Evolutionary conservation across 2,113 vertebrate species (phyloP), one percentile per base, ranked within the genome.

Genomic region (Pseudorhombus dupliciocellatus): DNA sequence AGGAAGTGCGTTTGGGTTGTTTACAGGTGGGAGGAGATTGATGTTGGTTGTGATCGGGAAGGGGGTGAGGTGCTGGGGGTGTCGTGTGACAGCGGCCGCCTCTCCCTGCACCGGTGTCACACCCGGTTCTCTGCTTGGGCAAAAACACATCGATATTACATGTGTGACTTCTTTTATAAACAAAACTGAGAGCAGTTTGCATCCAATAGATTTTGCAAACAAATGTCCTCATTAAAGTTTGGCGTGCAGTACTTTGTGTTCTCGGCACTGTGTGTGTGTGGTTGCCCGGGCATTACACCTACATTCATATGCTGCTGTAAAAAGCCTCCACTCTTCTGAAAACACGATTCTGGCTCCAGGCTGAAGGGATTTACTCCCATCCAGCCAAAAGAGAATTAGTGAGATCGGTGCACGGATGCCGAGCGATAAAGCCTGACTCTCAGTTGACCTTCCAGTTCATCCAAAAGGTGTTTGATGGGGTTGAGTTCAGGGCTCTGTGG

Each of bases 11-110:
- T 31, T 20, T 74, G 34, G 69, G 57, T 10, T 20, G n/a, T 64
- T 24, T 61, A 50, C 40, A 80, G 71, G 56, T 73, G 61, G 73
- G 79, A 31, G 77, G 68, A 26, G 55, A 51, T 18, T 20, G 25
- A n/a, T 26, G 26, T 25, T 16, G 10, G 15, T 14, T 21, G 21
- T 21, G 61, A 6, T 16, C 28, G 53, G 21, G 20, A 18, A 44
- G 37, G 25, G 22, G 7, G 46, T 20, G 0, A 7, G 30, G 26
- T 4, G 0, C 8, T 20, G 34, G 30, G 15, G 37, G 11, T 28
- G 10, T 44, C 55, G 56, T 44, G 42, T 70, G 58, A 69, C 25
- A 73, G 51, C 61, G 56, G 72, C 70, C 37, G 64, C 65, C 71
- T 66, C 52, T 55, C 62, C 28, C 55, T 48, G 50, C 56, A 21